Percentiles rank a stretch among this genome's conserved stretches.
These are phyloP conservation scores for Nemapogon koenigi DNA, from an alignment of 2,888 invertebrate species.

Conservation along the genomic window DNA sequence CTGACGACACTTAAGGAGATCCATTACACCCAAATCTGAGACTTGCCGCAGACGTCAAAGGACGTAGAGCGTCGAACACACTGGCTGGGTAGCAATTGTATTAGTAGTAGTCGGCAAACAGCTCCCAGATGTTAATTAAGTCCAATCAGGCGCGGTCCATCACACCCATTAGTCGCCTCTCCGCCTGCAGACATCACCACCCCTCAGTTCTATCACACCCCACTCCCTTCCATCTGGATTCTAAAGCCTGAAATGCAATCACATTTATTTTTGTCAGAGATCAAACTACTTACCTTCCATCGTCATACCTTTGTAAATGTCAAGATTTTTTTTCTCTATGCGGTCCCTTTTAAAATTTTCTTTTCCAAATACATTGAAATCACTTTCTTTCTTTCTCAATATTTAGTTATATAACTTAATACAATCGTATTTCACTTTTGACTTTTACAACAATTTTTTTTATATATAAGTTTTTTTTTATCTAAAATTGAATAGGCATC, in stretches of 20 bases:
- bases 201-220: conserved; percentile 1
- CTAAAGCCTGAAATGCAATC: conserved; percentile 7
- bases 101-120: conserved; percentile 31
- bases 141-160: conserved; percentile 63
- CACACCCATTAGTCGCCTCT: conserved; percentile 40
- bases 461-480: too few species aligned
- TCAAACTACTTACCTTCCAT: conserved; percentile 6
- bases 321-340: too few species aligned
- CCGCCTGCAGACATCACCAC: conserved; percentile 4
- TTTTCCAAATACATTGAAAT: too few species aligned
- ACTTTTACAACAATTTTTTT: too few species aligned
- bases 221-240: conserved; percentile 3
- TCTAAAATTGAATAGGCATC: too few species aligned
- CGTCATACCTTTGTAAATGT: too few species aligned
- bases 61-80: conserved; percentile 11
- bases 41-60: conserved; percentile 13
- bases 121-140: conserved; percentile 63
- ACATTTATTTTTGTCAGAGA: conserved; percentile 9
- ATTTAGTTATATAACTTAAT: too few species aligned
- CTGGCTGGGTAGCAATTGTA: conserved; percentile 20
- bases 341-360: too few species aligned
- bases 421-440: too few species aligned
- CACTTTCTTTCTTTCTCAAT: too few species aligned
- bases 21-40: too few species aligned
- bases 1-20: too few species aligned